Evolutionary conservation across 2,888 invertebrate species (phyloP).

Genomic region (Sphaerophoria taeniata): DNA sequence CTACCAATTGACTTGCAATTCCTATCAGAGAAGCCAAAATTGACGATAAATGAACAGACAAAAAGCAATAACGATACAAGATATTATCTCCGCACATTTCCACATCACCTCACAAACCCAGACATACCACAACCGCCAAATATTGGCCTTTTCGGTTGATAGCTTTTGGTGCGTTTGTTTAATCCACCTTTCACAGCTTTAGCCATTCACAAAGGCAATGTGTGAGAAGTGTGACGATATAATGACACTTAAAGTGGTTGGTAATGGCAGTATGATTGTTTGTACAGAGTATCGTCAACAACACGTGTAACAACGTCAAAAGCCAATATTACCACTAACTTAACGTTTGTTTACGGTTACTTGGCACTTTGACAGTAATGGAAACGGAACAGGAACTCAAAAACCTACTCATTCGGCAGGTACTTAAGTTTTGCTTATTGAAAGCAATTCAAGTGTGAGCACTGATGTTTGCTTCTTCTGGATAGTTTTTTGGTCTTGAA

Average conservation of each 20-base stretch:
- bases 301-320: constrained; percentile 13
- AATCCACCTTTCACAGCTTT: neutral
- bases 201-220: neutral
- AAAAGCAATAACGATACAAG: constrained; percentile 31
- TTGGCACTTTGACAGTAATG: constrained; percentile 23
- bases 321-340: constrained; percentile 9
- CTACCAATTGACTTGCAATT: constrained; percentile 47
- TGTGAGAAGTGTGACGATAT: neutral
- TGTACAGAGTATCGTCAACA: neutral
- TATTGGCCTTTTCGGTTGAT: too few relatives aligned
- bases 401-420: constrained; percentile 9
- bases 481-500: neutral
- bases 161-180: neutral
- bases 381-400: constrained; percentile 5
- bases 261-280: too few relatives aligned
- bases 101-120: neutral
- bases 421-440: neutral
- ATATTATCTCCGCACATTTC: neutral
- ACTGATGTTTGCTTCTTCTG: neutral
- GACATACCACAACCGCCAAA: too few relatives aligned
- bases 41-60: neutral
- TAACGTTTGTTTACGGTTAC: constrained; percentile 29
- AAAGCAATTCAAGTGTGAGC: neutral
- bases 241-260: constrained; percentile 8
- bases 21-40: constrained; percentile 12